Base-by-base conservation (phyloP, 2,797 vertebrate species). In the Mus minutoides region DNA sequence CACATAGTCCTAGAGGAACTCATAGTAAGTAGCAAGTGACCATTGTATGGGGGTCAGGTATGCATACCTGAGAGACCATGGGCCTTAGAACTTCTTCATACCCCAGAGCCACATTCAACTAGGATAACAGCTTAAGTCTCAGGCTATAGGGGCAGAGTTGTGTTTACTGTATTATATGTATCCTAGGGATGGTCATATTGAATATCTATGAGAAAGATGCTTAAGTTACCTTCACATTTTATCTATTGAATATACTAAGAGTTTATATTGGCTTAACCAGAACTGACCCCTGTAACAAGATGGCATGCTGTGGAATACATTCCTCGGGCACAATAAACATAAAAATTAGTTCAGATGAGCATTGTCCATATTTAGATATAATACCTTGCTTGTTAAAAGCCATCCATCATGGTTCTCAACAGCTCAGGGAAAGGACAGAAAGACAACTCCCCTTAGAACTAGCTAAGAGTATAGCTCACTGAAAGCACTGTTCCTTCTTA, bases 381-480 rank as follows among this genome's bases (percentile, higher is more conserved):
- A 54, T 64, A 67, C 67, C 91, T 94, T 92, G 83, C 46, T 85
- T 49, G 24, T 73, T 87, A 24, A 91, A 92, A 73, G 37, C 75
- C 43, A 43, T 64, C 92, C 60, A 60, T 64, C 92, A 94, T 96
- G 82, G 40, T 73, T 87, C 40, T 87, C n/a, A 95, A 8, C 24
- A 96, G 91, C n/a, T 78, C 40, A 58, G 86, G 91, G 49, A 75
- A 56, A 84, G 71, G 19, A 46, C 21, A 56, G 75, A 43, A 90
- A 76, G 43, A n/a, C 52, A 34, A 2, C 46, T 26, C 6, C 62
- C 22, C 22, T 82, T 69, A 64, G 43, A 92, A 75, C 46, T 49
- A 58, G 62, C 29, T 24, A 60, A 49, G 52, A 95, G 13, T 34
- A 24, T 69, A 31, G 64, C 79, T 78, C 54, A 29, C n/a, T 52